Base-by-base conservation (phyloP, 1,140 invertebrate species). In the Drepana arcuata region DNA sequence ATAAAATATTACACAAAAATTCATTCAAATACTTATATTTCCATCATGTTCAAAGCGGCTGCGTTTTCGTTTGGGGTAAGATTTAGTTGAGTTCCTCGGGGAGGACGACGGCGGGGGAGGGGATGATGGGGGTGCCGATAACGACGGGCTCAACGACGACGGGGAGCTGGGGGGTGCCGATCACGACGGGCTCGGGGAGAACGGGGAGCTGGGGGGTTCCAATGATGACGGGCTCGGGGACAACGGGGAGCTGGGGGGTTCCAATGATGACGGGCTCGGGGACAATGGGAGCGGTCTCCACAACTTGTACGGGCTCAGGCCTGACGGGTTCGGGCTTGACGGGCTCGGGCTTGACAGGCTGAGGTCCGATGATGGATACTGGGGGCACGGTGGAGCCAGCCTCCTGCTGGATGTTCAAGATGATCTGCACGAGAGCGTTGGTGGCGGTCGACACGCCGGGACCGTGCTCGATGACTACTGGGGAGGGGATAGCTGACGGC, bases 351-450 rank as follows among this genome's bases (percentile, higher is more conserved):
- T 26, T 2, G 24, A 26, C 24, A 12, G 42, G 29, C 4, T 40
- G 11, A n/a, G 31, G 27, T 2, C 1, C 11, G 14, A 29, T 14
- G 5, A n/a, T 23, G 5, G 34, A 16, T 7, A 7, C 30, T 12
- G n/a, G 7, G 3, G 13, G 6, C 7, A 16, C n/a, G 4, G 9
- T 14, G 6, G 29, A 7, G 1, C 13, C 21, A 7, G 31, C 16
- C 1, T 23, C 1, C 21, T 38, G 35, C n/a, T n/a, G n/a, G n/a
- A 50, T 24, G 26, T 50, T 50, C 7, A 50, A 33, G 30, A 50
- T 41, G 18, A 50, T 37, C 48, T 50, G 41, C 7, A 50, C 48
- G 7, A 49, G 37, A 7, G 47, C 41, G 39, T 21, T 23, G 30
- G 32, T 25, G 9, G 47, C 41, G 39, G 27, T 23, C 26, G 32